Conservation (phyloP, 1,140 invertebrate species). For the Drosophila micromelanica region DNA sequence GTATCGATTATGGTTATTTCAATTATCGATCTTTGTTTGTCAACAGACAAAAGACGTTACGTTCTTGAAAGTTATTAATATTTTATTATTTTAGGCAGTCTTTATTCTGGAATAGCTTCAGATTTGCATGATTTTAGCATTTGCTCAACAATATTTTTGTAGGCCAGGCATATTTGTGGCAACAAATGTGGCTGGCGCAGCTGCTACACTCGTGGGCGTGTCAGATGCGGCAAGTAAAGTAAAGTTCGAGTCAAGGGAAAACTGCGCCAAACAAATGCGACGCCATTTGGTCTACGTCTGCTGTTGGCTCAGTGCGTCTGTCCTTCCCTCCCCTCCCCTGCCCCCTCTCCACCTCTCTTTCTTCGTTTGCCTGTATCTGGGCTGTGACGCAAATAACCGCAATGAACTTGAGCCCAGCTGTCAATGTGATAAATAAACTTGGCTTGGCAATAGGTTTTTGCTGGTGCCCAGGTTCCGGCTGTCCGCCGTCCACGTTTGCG, state of each 20-base stretch:
- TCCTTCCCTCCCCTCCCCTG: not conserved
- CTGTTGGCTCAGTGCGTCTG: not conserved
- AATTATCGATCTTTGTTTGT: no score
- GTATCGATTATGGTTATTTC: no score
- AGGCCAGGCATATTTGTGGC: no score
- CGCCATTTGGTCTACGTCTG: slow-evolving; percentile 48
- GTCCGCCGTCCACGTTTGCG: not conserved
- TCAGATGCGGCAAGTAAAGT: slow-evolving; percentile 15
- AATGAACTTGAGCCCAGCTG: slow-evolving; percentile 74
- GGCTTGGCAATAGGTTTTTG: slow-evolving; percentile 33
- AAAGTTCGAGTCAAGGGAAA: not conserved
- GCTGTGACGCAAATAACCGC: slow-evolving; percentile 61
- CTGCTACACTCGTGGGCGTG: slow-evolving; percentile 10
- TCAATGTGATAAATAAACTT: slow-evolving; percentile 81
- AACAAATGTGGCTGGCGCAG: slow-evolving; percentile 29
- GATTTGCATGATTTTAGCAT: no score
- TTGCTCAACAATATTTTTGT: no score
- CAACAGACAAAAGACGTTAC: no score
- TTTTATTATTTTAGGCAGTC: no score
- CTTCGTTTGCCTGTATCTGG: not conserved
- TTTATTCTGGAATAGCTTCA: no score
- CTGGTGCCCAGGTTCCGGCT: not conserved
- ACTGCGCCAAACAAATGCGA: slow-evolving; percentile 57
- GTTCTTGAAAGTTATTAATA: no score
- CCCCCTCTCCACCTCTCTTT: not conserved